Evolutionary conservation across 2,888 invertebrate species (phyloP), one percentile per base, ranked within the genome.

Genomic region (Eupithecia inturbata): DNA sequence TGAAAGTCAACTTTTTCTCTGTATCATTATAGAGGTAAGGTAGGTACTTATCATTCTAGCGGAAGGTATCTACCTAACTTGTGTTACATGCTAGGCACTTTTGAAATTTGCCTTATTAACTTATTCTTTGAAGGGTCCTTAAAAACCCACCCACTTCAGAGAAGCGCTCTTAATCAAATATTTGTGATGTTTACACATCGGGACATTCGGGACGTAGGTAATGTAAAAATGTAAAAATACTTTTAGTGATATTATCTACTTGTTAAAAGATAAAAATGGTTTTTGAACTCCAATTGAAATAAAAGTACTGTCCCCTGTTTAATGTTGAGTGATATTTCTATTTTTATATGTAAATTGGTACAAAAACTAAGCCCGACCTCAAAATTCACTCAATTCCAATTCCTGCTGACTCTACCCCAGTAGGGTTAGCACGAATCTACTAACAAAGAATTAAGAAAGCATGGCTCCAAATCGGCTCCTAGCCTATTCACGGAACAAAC

Each of bases 131-230:
- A 62, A 31, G 28, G 19, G 62, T 62, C 62, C 22, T 62, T 62
- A 31, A 28, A 62, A 7, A 9, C 62, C 31, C 28, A 10, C 62
- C 31, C 19, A 31, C 62, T 62, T 62, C 19, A 62, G 28, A 62
- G 31, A 62, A 62, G 28, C 3, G 12, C 62, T 62, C 31, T 62
- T 62, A 26, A 57, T 62, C 62, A 62, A 62, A 62, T 62, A 62
- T 12, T 62, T 57, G 57, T 26, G 62, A 62, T 19, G 62, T 16
- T 62, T 62, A 62, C 19, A 62, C 31, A 31, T 31, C 9, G 62
- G 62, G 31, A 62, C 62, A 6, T 62, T 31, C 3, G 62, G 62
- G 31, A 62, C 62, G 7, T 62, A n/a, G n/a, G n/a, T n/a, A 31
- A 62, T 31, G 31, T 28, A 31, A 62, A 62, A 62, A 62, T 31